phyloP scores from a whole-genome alignment of 2,888 invertebrate species.

The Rhodophaea formosa region DNA sequence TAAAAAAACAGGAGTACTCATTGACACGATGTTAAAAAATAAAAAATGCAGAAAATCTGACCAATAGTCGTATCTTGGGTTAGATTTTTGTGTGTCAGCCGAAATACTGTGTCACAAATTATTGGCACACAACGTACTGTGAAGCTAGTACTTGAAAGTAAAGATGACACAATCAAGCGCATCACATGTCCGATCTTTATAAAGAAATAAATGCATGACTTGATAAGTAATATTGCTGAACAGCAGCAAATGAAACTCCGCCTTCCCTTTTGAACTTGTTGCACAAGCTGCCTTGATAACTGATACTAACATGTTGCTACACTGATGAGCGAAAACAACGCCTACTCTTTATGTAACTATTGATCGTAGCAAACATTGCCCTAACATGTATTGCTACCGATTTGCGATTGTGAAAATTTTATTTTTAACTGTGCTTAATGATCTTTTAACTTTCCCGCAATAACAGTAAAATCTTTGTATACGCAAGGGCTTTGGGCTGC shows the following conservation, averaged over 20 bases:
- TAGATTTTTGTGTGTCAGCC: too few relatives aligned
- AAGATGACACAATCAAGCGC: neutral
- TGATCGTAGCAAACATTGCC: slow-evolving; percentile 24
- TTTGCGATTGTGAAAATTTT: slow-evolving; percentile 7
- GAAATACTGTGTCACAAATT: too few relatives aligned
- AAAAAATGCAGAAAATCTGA: too few relatives aligned
- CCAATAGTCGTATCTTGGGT: too few relatives aligned
- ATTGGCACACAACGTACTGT: too few relatives aligned
- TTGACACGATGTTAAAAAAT: too few relatives aligned
- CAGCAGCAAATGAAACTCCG: slow-evolving; percentile 20
- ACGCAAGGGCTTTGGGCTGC: neutral
- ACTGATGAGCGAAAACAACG: slow-evolving; percentile 59
- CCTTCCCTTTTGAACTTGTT: slow-evolving; percentile 52
- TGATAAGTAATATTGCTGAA: neutral
- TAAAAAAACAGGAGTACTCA: too few relatives aligned
- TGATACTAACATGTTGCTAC: slow-evolving; percentile 63
- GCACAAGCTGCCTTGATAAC: slow-evolving; percentile 58
- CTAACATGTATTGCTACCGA: slow-evolving; percentile 11
- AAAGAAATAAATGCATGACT: neutral
- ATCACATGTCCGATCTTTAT: neutral
- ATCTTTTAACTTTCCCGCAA: too few relatives aligned
- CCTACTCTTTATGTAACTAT: slow-evolving; percentile 57
- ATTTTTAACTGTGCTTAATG: neutral
- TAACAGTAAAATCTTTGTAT: neutral
- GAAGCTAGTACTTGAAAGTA: too few relatives aligned